These are phyloP conservation scores for Brachystomella parvula DNA, from an alignment of 1,140 invertebrate genomes.

Conservation along the genomic window DNA sequence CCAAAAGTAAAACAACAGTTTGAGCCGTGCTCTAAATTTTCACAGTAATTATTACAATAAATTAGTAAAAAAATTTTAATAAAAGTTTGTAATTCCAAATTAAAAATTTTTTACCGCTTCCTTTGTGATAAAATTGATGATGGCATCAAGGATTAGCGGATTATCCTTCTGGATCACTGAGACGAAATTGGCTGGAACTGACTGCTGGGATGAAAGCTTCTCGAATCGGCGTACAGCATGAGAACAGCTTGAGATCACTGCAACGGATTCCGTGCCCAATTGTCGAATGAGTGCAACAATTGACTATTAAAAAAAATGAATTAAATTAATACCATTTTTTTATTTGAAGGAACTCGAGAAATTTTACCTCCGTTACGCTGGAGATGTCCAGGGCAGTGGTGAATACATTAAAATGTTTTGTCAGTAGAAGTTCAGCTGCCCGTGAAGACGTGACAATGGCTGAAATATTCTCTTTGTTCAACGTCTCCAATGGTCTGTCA, in stretches of 20 bases:
- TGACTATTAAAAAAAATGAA: constrained; percentile 22
- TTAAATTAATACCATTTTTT: background rate
- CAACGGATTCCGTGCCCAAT: constrained; percentile 30
- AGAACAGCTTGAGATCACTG: constrained; percentile 35
- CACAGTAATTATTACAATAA: background rate
- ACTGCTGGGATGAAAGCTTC: constrained; percentile 23
- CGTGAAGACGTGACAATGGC: constrained; percentile 35
- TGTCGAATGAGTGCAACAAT: constrained; percentile 34
- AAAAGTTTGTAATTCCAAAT: background rate
- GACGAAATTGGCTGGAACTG: constrained; percentile 28
- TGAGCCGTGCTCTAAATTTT: constrained; percentile 22
- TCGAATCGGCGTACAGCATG: constrained; percentile 36
- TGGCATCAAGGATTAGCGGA: constrained; percentile 24
- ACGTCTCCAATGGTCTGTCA: constrained; percentile 32
- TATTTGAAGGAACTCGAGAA: constrained; percentile 2
- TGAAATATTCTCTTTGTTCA: constrained; percentile 36
- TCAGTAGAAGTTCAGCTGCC: constrained; percentile 33
- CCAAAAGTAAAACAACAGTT: constrained; percentile 32
- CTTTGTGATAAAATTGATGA: constrained; percentile 30
- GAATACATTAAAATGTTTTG: constrained; percentile 37
- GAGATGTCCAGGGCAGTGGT: constrained; percentile 38
- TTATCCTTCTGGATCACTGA: constrained; percentile 34
- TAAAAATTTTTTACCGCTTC: constrained; percentile 30
- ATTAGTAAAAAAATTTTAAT: background rate
- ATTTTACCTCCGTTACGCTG: constrained; percentile 37